Evolutionary conservation across 53 echinoderm and acorn worm species (phyloP).

Genomic region (Apostichopus leukothele): DNA sequence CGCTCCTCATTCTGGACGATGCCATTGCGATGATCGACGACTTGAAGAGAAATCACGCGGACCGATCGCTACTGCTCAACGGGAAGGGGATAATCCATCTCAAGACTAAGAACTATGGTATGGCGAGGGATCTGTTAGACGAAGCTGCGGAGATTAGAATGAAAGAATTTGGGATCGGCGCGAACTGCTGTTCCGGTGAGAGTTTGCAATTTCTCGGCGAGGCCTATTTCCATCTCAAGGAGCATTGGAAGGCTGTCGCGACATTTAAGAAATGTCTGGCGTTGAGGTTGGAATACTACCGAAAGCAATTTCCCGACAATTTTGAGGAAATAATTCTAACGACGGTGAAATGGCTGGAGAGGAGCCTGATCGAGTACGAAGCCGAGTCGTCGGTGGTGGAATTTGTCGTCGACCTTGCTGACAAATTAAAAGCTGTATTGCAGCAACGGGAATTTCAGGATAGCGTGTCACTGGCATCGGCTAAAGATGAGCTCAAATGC

Average conservation of each 20-base stretch:
- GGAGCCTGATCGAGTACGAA: neutral
- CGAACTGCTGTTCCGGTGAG: conserved; percentile 28
- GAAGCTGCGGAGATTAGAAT: conserved; percentile 20
- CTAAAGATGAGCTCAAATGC: neutral
- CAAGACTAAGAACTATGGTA: neutral
- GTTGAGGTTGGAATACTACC: conserved; percentile 7
- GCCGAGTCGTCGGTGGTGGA: neutral
- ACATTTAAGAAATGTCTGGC: conserved; percentile 37
- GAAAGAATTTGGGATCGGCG: conserved; percentile 26
- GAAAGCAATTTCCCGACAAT: conserved; percentile 1
- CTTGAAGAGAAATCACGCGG: conserved; percentile 18
- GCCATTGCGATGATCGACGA: conserved; percentile 35
- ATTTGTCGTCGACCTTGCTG: neutral
- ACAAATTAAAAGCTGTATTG: neutral
- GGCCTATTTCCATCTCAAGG: conserved; percentile 2
- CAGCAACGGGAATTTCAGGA: neutral
- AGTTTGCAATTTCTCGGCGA: conserved; percentile 32
- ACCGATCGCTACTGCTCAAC: conserved; percentile 39
- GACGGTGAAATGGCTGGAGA: conserved; percentile 23
- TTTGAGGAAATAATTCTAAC: conserved; percentile 6
- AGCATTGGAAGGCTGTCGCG: neutral
- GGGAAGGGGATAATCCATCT: conserved; percentile 33
- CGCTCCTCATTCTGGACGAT: conserved; percentile 14
- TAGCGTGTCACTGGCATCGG: neutral
- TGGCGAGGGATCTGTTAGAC: neutral